Conservation (phyloP, 2,888 invertebrate species). For the Lycia hirtaria region DNA sequence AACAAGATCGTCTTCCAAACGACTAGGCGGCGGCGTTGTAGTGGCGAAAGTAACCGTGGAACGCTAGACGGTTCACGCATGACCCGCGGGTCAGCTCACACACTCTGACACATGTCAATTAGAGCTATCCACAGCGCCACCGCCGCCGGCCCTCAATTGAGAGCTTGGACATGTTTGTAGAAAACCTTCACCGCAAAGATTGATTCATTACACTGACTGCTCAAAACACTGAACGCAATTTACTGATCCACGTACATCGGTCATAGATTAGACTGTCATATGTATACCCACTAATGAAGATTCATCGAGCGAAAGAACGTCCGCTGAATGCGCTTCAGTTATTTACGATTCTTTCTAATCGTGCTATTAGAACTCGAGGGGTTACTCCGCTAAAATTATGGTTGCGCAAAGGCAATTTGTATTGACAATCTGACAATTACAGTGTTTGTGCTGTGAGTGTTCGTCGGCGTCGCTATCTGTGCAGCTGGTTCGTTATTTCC, state of each 20-base stretch:
- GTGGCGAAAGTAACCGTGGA: conserved; percentile 78
- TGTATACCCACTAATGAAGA: conserved; percentile 59
- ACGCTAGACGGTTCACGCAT: conserved; percentile 78
- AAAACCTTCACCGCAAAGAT: conserved; percentile 72
- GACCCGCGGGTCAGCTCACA: conserved; percentile 80
- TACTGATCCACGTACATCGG: conserved; percentile 55
- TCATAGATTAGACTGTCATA: conserved; percentile 51
- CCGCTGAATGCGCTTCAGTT: conserved; percentile 43
- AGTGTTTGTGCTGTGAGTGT: conserved; percentile 54
- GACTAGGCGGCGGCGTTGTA: conserved; percentile 46
- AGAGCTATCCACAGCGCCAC: conserved; percentile 62
- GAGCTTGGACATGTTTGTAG: conserved; percentile 82
- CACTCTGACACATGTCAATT: conserved; percentile 85
- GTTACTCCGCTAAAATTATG: conserved; percentile 42
- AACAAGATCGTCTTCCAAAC: conserved; percentile 63
- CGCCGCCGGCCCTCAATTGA: conserved; percentile 77
- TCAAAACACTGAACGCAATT: conserved; percentile 57
- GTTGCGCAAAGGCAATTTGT: conserved; percentile 52
- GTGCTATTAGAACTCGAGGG: conserved; percentile 43
- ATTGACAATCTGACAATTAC: conserved; percentile 70
- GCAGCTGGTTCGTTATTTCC: conserved; percentile 73
- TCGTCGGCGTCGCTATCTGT: conserved; percentile 52
- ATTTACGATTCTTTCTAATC: conserved; percentile 48
- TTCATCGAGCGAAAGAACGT: conserved; percentile 49
- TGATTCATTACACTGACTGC: conserved; percentile 78